These are phyloP conservation scores for Chamaetylas fuelleborni DNA, from an alignment of 2,113 vertebrate genomes.

Conservation along the genomic window DNA sequence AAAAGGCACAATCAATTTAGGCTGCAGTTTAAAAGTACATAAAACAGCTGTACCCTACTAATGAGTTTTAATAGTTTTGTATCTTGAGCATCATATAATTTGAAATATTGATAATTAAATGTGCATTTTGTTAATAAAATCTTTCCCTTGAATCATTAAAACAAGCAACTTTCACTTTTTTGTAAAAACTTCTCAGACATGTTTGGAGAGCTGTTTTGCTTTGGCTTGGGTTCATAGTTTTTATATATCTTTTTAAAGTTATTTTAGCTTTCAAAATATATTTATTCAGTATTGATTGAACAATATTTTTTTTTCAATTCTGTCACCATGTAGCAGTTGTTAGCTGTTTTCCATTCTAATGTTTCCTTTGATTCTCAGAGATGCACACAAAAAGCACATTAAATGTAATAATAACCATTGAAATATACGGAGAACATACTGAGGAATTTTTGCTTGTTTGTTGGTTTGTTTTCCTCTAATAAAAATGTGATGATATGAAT, in stretches of 20 bases:
- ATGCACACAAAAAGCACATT: neutral
- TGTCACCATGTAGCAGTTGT: neutral
- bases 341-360: neutral
- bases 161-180: slow-evolving; percentile 7
- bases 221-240: neutral
- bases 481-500: neutral
- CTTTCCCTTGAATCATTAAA: slow-evolving; percentile 5
- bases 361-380: neutral
- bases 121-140: slow-evolving; percentile 56
- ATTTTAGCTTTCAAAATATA: slow-evolving; percentile 35
- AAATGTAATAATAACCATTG: neutral
- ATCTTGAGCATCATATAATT: slow-evolving; percentile 4
- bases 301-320: neutral
- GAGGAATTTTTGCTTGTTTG: neutral
- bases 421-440: neutral
- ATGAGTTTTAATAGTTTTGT: slow-evolving; percentile 50
- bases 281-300: slow-evolving; percentile 13
- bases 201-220: neutral
- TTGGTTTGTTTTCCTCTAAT: neutral
- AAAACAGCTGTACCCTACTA: slow-evolving; percentile 59
- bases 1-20: slow-evolving; percentile 43
- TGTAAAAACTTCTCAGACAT: neutral
- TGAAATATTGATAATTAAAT: slow-evolving; percentile 55
- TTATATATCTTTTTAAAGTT: neutral
- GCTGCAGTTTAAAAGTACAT: slow-evolving; percentile 60